phyloP scores from a whole-genome alignment of 2,113 vertebrate genomes.

The Onychostruthus taczanowskii region DNA sequence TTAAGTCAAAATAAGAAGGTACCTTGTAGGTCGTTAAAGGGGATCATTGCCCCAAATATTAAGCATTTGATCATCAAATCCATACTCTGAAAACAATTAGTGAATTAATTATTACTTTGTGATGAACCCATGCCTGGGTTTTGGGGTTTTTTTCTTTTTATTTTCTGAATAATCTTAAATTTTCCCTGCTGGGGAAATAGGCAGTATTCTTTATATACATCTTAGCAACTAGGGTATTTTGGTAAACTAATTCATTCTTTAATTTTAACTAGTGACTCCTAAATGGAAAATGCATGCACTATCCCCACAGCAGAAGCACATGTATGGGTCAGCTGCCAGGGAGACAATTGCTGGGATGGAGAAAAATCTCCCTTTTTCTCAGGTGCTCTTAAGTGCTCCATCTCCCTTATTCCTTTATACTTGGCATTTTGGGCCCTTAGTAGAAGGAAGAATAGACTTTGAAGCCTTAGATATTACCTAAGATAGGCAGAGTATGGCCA shows the following conservation, averaged over 20 bases:
- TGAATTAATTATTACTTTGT: neutral
- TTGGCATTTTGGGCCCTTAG: neutral
- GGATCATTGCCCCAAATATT: neutral
- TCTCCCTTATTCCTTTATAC: neutral
- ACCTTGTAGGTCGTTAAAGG: neutral
- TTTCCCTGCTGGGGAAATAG: neutral
- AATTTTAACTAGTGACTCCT: neutral
- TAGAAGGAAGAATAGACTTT: neutral
- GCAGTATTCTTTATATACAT: neutral
- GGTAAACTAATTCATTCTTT: neutral
- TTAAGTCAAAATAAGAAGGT: neutral
- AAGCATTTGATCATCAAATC: neutral
- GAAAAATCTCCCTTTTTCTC: neutral
- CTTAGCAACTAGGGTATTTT: neutral
- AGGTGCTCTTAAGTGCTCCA: neutral
- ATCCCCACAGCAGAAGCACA: neutral
- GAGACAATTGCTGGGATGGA: neutral
- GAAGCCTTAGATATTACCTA: neutral
- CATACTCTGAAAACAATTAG: neutral
- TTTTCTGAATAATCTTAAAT: neutral
- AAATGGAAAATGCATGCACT: neutral
- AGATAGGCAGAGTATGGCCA: neutral
- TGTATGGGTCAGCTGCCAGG: fast-evolving
- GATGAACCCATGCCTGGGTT: neutral
- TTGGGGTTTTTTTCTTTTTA: neutral